Conservation (phyloP, 1,140 invertebrate genomes). For the Pemphigus obesinymphae region DNA sequence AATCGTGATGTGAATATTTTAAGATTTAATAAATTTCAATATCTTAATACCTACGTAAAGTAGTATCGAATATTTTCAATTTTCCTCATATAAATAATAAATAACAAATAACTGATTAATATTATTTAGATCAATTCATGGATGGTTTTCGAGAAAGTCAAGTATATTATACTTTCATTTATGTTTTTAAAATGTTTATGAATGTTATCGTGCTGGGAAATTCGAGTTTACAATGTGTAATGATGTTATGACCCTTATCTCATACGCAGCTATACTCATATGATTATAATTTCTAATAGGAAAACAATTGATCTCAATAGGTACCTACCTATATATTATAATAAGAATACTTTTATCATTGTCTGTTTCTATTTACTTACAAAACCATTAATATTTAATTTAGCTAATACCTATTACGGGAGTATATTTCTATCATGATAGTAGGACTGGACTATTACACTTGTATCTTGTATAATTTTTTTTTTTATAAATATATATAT, state of each 20-base stretch:
- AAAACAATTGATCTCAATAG: background rate
- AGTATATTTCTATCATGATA: no score
- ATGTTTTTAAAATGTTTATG: background rate
- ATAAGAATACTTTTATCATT: background rate
- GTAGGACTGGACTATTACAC: no score
- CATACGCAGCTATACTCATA: background rate
- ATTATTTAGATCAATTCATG: background rate
- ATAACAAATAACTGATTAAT: background rate
- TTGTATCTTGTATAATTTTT: no score
- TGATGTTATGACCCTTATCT: background rate
- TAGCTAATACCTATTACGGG: no score
- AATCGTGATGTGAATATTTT: background rate
- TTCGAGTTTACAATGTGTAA: background rate
- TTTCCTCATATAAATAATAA: background rate
- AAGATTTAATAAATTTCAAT: background rate
- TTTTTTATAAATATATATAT: no score
- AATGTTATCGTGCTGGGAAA: no score
- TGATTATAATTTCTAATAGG: background rate
- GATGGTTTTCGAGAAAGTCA: background rate
- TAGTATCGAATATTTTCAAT: background rate
- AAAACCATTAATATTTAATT: background rate
- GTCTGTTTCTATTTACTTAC: background rate
- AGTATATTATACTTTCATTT: slow-evolving; percentile 1
- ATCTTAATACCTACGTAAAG: background rate
- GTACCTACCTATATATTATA: no score